A percentile compares a stretch with the other conserved stretches of the same genome.
Conservation (phyloP, 2,113 vertebrate species). For the Cavia aperea region DNA sequence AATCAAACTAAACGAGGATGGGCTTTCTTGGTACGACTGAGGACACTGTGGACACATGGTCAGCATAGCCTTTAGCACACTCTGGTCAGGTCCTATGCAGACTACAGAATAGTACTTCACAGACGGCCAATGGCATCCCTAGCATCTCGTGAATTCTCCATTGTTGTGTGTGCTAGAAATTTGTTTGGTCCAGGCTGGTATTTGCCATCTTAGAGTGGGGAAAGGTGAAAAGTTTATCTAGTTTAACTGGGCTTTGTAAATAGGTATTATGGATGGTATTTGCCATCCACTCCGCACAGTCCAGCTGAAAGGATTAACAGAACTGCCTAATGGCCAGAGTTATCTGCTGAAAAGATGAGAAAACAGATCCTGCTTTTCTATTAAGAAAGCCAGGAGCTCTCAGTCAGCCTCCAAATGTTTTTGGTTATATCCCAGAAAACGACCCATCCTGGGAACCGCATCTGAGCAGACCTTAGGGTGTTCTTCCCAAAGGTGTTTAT, state of each 20-base stretch:
- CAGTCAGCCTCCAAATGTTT: slow-evolving; percentile 22
- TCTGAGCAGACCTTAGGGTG: background rate
- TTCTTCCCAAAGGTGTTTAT: background rate
- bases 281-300: background rate
- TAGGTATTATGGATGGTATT: background rate
- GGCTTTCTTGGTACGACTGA: background rate
- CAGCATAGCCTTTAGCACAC: background rate
- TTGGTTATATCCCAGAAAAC: background rate
- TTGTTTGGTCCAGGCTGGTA: background rate
- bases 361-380: slow-evolving; percentile 6
- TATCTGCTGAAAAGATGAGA: background rate
- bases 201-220: background rate
- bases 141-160: background rate
- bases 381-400: slow-evolving; percentile 29
- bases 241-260: background rate
- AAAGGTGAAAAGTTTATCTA: background rate
- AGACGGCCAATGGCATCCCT: background rate
- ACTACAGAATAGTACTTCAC: rapidly evolving
- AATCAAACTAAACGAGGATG: background rate
- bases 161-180: background rate
- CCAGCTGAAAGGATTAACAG: slow-evolving; percentile 22
- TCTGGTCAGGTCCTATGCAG: background rate
- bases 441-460: background rate
- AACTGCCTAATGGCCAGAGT: background rate
- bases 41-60: background rate